phyloP scores from a whole-genome alignment of 2,113 vertebrate species.

The Microtus pennsylvanicus region DNA sequence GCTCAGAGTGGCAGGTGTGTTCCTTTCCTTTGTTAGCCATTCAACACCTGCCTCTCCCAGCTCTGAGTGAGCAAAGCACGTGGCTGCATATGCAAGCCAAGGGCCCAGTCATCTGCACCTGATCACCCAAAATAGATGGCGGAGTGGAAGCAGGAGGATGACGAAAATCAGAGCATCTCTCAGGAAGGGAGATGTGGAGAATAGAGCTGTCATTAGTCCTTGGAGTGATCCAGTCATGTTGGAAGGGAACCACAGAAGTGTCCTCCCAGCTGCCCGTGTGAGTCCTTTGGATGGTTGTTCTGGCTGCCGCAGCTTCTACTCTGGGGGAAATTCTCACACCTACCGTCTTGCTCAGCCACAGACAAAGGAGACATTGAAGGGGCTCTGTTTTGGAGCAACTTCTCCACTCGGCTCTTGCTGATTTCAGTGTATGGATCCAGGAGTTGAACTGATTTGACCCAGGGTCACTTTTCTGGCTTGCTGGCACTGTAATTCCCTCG shows the following conservation, averaged over 20 bases:
- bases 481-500: not conserved
- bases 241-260: not conserved
- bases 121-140: not conserved
- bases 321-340: not conserved
- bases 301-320: not conserved
- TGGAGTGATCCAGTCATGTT: not conserved
- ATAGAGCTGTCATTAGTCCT: not conserved
- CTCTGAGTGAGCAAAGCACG: not conserved
- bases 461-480: not conserved
- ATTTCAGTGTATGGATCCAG: not conserved
- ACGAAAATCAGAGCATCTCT: not conserved
- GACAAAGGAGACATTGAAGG: not conserved
- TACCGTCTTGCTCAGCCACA: not conserved
- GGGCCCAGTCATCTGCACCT: not conserved
- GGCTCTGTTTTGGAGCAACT: not conserved
- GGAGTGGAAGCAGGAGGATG: not conserved
- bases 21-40: not conserved
- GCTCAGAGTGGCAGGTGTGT: not conserved
- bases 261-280: not conserved
- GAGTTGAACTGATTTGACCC: not conserved
- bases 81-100: not conserved
- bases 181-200: not conserved
- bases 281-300: not conserved
- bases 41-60: not conserved
- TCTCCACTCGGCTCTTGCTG: not conserved